These are phyloP conservation scores for Spheniscus mendiculus DNA, from an alignment of 2,113 vertebrate species.

Conservation along the genomic window DNA sequence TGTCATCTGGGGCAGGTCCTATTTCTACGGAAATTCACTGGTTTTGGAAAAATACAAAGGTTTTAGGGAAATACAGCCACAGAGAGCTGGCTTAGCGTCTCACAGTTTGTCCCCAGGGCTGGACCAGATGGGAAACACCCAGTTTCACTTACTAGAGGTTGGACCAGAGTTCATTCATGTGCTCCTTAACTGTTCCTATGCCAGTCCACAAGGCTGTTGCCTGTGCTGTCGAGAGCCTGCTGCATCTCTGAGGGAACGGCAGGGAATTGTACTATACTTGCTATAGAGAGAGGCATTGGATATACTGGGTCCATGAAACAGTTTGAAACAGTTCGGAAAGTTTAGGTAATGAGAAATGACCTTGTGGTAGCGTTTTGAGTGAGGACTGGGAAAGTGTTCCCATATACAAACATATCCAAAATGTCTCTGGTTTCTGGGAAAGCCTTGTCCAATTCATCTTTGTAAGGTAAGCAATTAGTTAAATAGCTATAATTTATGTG, in stretches of 20 bases:
- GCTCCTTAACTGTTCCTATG: not conserved
- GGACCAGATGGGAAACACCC: not conserved
- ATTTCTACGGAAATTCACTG: not conserved
- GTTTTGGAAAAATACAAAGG: not conserved
- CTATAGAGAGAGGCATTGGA: not conserved
- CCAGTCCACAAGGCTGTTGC: not conserved
- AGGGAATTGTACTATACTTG: not conserved
- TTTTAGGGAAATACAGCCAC: not conserved
- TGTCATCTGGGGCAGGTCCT: not conserved
- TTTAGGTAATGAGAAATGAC: constrained; percentile 7
- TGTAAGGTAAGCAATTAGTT: constrained; percentile 30
- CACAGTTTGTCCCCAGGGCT: not conserved
- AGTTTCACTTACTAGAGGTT: not conserved
- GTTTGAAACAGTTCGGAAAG: not conserved
- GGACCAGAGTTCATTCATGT: not conserved
- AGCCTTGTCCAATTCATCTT: constrained; percentile 20
- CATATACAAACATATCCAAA: not conserved
- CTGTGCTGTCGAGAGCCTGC: not conserved
- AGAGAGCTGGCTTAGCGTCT: not conserved
- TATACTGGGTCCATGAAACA: not conserved
- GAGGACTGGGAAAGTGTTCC: not conserved
- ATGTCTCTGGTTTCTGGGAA: constrained; percentile 1
- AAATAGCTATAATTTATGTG: constrained; percentile 27
- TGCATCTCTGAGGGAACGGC: not conserved
- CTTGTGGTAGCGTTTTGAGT: not conserved